Percentiles rank a stretch among this genome's conserved stretches.
These are phyloP conservation scores for Rhingia rostrata DNA, from an alignment of 2,888 invertebrate species.

Conservation along the genomic window DNA sequence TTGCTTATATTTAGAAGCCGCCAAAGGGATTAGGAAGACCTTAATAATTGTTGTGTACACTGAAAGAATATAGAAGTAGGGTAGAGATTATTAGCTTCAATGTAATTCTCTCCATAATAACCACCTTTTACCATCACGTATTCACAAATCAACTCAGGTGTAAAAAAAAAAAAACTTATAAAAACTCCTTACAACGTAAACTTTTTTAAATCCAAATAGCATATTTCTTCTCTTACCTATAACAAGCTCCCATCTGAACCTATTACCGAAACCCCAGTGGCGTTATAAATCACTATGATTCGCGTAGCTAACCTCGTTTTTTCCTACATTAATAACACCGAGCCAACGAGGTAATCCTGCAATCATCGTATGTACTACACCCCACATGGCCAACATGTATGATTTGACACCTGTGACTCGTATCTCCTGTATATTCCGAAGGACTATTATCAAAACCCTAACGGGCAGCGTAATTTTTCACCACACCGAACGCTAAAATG, in stretches of 20 bases:
- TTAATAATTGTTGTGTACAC: too few relatives aligned
- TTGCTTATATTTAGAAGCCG: too few relatives aligned
- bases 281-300: conserved; percentile 14
- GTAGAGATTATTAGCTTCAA: too few relatives aligned
- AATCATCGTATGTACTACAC: not conserved
- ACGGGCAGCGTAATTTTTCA: conserved; percentile 32
- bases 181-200: too few relatives aligned
- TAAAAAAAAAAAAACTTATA: too few relatives aligned
- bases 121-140: too few relatives aligned
- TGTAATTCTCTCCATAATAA: too few relatives aligned
- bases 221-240: not conserved
- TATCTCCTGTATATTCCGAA: conserved; percentile 18
- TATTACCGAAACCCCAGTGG: not conserved
- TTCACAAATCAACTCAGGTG: too few relatives aligned
- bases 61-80: too few relatives aligned
- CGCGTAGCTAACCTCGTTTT: conserved; percentile 17
- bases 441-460: conserved; percentile 58
- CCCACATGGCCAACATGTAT: conserved; percentile 5
- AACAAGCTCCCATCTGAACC: not conserved
- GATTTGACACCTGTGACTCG: conserved; percentile 56
- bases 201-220: not conserved
- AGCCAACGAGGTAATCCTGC: not conserved
- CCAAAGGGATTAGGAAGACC: too few relatives aligned
- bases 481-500: conserved; percentile 29
- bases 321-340: not conserved